phyloP scores from a whole-genome alignment of 1,140 invertebrate genomes.

The Pseudoatta argentina region DNA sequence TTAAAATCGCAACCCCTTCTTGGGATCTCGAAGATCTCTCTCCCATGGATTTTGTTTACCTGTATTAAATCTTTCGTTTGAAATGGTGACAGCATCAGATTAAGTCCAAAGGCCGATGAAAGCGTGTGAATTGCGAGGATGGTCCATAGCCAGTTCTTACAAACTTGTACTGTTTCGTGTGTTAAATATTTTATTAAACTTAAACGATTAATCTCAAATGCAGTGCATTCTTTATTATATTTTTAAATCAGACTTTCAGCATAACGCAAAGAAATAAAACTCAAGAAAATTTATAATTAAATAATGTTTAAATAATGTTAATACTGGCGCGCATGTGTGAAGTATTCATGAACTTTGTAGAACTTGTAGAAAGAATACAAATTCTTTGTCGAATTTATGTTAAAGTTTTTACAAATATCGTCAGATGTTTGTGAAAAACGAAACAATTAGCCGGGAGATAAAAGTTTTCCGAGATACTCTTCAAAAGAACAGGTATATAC shows the following conservation, averaged over 20 bases:
- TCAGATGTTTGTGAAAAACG: not conserved
- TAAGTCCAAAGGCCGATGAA: not conserved
- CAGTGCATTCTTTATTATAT: not conserved
- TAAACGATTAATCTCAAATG: not conserved
- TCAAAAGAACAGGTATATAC: not conserved
- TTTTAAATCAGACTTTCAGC: not conserved
- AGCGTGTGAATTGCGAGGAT: not conserved
- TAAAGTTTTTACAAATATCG: not conserved
- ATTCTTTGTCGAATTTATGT: not conserved
- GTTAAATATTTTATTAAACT: not conserved
- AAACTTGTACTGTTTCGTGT: not conserved
- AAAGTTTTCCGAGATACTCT: not conserved
- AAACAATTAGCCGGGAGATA: not conserved
- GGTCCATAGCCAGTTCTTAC: not conserved
- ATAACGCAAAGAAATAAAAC: no score
- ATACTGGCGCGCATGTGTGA: not conserved
- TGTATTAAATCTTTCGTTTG: not conserved
- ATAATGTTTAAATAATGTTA: not conserved
- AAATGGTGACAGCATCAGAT: not conserved
- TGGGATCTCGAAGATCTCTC: slow-evolving; percentile 7
- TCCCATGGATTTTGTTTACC: slow-evolving; percentile 21
- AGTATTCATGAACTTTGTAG: not conserved
- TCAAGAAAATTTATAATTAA: not conserved
- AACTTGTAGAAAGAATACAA: no score
- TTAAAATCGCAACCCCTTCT: slow-evolving; percentile 75